A percentile compares a stretch with the other conserved stretches of the same genome.
These are phyloP conservation scores for Forficula auricularia DNA, from an alignment of 1,140 invertebrate species.

Conservation along the genomic window DNA sequence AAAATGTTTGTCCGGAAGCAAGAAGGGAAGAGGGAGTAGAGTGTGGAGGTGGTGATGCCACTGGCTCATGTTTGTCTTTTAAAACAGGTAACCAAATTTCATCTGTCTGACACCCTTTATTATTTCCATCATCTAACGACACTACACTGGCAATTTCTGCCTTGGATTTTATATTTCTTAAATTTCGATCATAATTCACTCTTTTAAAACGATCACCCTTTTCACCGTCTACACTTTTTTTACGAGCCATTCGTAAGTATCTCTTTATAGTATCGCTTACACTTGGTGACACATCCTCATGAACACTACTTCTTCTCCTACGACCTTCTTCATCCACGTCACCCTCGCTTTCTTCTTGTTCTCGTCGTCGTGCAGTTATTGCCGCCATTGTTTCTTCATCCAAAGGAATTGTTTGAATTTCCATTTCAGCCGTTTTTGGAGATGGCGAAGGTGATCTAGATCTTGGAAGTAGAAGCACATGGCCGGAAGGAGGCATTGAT, in stretches of 20 bases:
- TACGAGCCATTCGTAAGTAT: conserved; percentile 65
- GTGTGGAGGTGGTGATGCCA: conserved; percentile 6
- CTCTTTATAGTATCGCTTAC: conserved; percentile 70
- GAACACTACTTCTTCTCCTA: conserved; percentile 53
- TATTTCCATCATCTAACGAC: conserved; percentile 43
- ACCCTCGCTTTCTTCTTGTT: conserved; percentile 17
- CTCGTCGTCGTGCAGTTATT: neutral
- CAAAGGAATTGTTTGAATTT: conserved; percentile 12
- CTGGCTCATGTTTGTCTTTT: conserved; percentile 20
- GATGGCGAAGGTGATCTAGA: too few relatives aligned
- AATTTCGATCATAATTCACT: conserved; percentile 71
- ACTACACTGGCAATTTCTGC: conserved; percentile 51
- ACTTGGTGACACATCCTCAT: conserved; percentile 66
- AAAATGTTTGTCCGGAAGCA: conserved; percentile 37
- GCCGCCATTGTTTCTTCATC: conserved; percentile 7
- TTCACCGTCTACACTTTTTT: conserved; percentile 63
- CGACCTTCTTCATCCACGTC: conserved; percentile 24
- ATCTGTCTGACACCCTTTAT: conserved; percentile 54
- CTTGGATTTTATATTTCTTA: conserved; percentile 65
- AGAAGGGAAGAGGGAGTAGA: conserved; percentile 18
- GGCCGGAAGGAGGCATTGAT: too few relatives aligned
- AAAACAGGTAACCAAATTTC: conserved; percentile 44
- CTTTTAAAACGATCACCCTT: conserved; percentile 66
- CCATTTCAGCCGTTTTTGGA: too few relatives aligned
- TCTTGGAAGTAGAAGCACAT: too few relatives aligned